Base-by-base conservation (phyloP, 2,888 invertebrate genomes). In the Eilema caniola region DNA sequence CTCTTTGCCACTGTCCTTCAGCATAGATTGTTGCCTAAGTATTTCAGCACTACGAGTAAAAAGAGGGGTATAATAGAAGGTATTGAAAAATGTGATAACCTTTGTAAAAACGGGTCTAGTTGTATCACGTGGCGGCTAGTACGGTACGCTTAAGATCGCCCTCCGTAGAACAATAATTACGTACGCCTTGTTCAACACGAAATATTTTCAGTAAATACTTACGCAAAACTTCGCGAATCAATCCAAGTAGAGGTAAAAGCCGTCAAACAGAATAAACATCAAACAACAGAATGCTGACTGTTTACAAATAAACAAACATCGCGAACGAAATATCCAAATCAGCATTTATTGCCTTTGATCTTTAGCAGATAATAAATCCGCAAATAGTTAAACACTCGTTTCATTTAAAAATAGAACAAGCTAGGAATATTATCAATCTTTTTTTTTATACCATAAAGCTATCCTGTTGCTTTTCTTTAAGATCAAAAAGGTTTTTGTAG, bases 271-370 rank as follows among this genome's bases (percentile, higher is more conserved):
- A 72, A 71, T 64, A 57, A 80, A 74, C 57, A 68, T 65, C 23
- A 24, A 71, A 73, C 69, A 77, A 77, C 71, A 67, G 77, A 79
- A 64, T 66, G 81, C 82, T 78, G 78, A 81, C 67, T 75, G 73
- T 67, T 74, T 70, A 71, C 74, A 83, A 78, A 81, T 74, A 78
- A 79, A 83, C 70, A 76, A 82, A 83, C 57, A 74, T 67, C 62
- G 57, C 41, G 60, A 72, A 71, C 64, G 73, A 73, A 67, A 80
- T 82, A 79, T 79, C 74, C 66, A 69, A 76, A 72, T 74, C 77
- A 74, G 71, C 74, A 53, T 57, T 71, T 37, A 53, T 33, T 47
- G 61, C 59, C 63, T 67, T 64, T 66, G 67, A 53, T 75, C 60
- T 66, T 62, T 63, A 72, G 72, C 65, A 80, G 82, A 77, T 78